These are phyloP conservation scores for Hanleya hanleyi DNA, from an alignment of 2,888 invertebrate genomes.

Conservation along the genomic window DNA sequence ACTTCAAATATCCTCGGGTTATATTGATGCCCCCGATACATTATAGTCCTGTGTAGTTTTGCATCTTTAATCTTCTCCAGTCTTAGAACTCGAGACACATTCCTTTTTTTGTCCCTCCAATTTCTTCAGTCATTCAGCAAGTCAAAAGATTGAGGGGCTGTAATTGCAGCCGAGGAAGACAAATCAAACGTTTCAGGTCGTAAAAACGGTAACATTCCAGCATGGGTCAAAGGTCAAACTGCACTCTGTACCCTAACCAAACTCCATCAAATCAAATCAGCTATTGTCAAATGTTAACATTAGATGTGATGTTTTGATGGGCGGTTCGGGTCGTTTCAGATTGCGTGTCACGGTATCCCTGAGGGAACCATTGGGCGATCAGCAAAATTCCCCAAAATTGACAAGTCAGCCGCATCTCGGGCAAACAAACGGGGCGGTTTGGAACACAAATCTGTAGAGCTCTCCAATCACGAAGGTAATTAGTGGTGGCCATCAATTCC, in stretches of 20 bases:
- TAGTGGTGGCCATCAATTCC: not conserved
- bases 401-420: constrained; percentile 5
- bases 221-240: not conserved
- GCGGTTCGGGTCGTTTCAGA: not conserved
- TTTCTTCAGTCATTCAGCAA: no score
- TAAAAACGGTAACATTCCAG: not conserved
- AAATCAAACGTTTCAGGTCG: not conserved
- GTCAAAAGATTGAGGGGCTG: constrained; percentile 4
- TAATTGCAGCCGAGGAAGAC: not conserved
- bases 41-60: no score
- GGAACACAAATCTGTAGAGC: constrained; percentile 5
- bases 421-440: constrained; percentile 11
- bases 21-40: no score
- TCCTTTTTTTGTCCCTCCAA: no score
- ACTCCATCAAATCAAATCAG: constrained; percentile 7
- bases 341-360: not conserved
- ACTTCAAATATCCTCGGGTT: no score
- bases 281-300: constrained; percentile 1
- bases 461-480: constrained; percentile 8
- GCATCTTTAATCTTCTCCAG: no score
- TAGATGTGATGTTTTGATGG: not conserved
- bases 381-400: constrained; percentile 6
- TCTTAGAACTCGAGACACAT: no score
- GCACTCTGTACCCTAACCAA: not conserved
- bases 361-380: not conserved